Percentiles rank a stretch among this genome's conserved stretches.
These are phyloP conservation scores for Rattus rattus DNA, from an alignment of 2,113 vertebrate species.

Conservation along the genomic window DNA sequence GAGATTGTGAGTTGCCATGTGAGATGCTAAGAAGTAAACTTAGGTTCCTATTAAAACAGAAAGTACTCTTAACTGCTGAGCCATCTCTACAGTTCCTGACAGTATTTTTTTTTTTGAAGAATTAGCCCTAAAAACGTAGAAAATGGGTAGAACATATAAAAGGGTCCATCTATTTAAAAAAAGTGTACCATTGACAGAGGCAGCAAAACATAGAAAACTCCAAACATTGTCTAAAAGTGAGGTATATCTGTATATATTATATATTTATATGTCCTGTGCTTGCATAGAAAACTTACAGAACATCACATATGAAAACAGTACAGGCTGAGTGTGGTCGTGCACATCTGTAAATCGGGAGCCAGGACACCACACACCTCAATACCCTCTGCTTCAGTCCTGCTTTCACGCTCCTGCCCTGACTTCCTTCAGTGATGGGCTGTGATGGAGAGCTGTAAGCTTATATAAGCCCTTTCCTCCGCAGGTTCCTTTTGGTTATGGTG, in stretches of 20 bases:
- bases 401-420: not conserved
- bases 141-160: not conserved
- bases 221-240: not conserved
- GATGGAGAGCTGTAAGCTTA: not conserved
- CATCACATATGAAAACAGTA: not conserved
- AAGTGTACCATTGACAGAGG: not conserved
- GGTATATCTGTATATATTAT: not conserved
- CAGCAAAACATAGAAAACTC: not conserved
- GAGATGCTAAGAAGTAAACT: not conserved
- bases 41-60: not conserved
- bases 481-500: not conserved
- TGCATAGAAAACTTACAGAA: not conserved
- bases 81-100: not conserved
- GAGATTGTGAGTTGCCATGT: not conserved
- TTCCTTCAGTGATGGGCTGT: not conserved
- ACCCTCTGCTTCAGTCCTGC: not conserved
- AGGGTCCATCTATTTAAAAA: not conserved
- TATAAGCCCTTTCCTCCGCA: not conserved
- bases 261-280: not conserved
- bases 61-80: not conserved
- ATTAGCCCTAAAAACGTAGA: not conserved
- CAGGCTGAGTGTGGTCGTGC: not conserved
- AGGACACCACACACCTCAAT: not conserved
- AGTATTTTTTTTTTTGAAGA: not conserved
- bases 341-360: not conserved